Evolutionary conservation across 2,888 invertebrate species (phyloP), one percentile per base, ranked within the genome.

Genomic region (Lasioglossum malachurum): DNA sequence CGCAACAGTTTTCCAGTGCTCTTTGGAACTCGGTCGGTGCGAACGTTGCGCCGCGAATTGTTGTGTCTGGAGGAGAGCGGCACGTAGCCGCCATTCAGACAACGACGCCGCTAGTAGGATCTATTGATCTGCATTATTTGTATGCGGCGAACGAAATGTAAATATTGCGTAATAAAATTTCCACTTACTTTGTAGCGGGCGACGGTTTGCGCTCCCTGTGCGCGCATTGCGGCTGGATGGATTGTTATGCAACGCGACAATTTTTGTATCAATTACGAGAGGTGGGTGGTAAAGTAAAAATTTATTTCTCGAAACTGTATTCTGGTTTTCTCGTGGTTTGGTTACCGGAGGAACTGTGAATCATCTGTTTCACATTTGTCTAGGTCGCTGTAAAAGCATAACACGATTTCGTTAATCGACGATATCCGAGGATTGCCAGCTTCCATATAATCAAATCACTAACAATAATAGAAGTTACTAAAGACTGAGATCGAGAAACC

Each of bases 61-160:
- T 64, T 64, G 60, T 64, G 60, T 31, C 31, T 31, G 27, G 16
- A 64, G 27, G 60, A 64, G 60, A 64, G 16, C 14, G 16, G 60
- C 60, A 64, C 60, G 60, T 64, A 64, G 16, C 27, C 27, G 60
- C 60, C 31, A 31, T 64, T 31, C 16, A 64, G 60, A 64, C 60
- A 31, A 64, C n/a, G 60, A 16, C 60, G 16, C 16, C 7, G 31
- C 60, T 60, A 4, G 60, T 64, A 31, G 60, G 60, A 64, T 64
- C 60, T 64, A 64, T 64, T 64, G 60, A 64, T 64, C 60, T 64
- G 60, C 60, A 14, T 64, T 64, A 64, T 64, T 64, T 31, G 60
- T 64, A 64, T 64, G 60, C 60, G 27, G 16, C 16, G 60, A 16
- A 31, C 60, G 60, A 64, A 64, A 64, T 64, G 60, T 64, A 64